Percentiles rank a stretch among this genome's conserved stretches.
These are phyloP conservation scores for Marronus borbonicus DNA, from an alignment of 2,888 invertebrate genomes.

Conservation along the genomic window DNA sequence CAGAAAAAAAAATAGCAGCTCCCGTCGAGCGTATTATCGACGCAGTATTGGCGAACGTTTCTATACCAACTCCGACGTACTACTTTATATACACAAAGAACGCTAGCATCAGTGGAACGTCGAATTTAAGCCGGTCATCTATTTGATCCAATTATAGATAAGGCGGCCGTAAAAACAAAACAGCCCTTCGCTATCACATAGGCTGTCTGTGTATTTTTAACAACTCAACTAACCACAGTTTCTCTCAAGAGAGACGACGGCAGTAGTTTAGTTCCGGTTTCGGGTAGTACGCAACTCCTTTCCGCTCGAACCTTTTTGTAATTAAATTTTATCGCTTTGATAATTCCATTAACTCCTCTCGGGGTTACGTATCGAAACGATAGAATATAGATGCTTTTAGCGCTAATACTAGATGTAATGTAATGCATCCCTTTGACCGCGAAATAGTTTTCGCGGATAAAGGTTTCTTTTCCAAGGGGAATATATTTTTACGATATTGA, in stretches of 20 bases:
- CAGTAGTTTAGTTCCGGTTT: constrained; percentile 42
- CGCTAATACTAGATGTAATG: background rate
- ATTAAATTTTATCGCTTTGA: constrained; percentile 50
- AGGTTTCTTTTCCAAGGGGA: too few species aligned
- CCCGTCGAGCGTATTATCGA: constrained; percentile 4
- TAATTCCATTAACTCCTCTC: constrained; percentile 44
- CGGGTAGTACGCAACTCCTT: constrained; percentile 45
- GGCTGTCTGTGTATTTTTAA: constrained; percentile 60
- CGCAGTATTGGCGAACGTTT: background rate
- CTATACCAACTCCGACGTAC: background rate
- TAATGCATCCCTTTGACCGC: background rate
- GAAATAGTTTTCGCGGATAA: background rate
- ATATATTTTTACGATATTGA: too few species aligned
- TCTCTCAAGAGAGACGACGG: constrained; percentile 52
- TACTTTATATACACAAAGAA: constrained; percentile 19
- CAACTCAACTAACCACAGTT: constrained; percentile 62
- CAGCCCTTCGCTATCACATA: constrained; percentile 62
- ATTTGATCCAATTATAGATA: constrained; percentile 67
- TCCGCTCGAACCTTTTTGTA: constrained; percentile 40
- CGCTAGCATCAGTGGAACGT: constrained; percentile 36
- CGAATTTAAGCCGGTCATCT: constrained; percentile 58
- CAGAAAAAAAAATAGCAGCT: background rate
- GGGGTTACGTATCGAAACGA: background rate
- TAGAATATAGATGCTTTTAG: background rate
- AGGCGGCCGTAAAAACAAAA: constrained; percentile 64